Conservation (phyloP, 2,888 invertebrate species). For the Hanleya hanleyi region DNA sequence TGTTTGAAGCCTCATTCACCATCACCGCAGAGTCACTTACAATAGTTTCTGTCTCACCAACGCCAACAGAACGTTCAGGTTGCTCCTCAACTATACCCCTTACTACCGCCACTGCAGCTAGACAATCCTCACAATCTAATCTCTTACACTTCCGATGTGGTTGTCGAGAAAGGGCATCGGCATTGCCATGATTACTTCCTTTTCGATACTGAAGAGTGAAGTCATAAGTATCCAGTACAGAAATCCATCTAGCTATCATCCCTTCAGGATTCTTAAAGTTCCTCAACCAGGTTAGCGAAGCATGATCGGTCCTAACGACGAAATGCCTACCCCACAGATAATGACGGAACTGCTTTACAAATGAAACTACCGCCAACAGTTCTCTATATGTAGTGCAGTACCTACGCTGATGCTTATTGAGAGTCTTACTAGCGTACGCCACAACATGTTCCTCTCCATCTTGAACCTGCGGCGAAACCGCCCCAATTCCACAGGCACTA, state of each 20-base stretch:
- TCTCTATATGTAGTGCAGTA: slow-evolving; percentile 41
- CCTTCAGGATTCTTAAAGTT: slow-evolving; percentile 35
- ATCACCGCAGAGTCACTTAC: neutral
- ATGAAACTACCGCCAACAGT: slow-evolving; percentile 35
- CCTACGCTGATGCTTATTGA: slow-evolving; percentile 30
- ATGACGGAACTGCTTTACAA: slow-evolving; percentile 42
- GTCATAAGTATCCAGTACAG: slow-evolving; percentile 20
- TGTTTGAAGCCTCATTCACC: neutral
- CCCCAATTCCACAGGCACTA: slow-evolving; percentile 39
- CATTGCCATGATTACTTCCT: slow-evolving; percentile 25
- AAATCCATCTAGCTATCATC: slow-evolving; percentile 30
- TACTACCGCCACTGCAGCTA: neutral
- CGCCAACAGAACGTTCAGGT: neutral
- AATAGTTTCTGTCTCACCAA: neutral
- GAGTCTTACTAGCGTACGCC: slow-evolving; percentile 34
- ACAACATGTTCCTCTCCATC: slow-evolving; percentile 42
- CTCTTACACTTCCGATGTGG: slow-evolving; percentile 11
- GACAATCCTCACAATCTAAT: neutral
- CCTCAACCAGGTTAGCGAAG: slow-evolving; percentile 37
- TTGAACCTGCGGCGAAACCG: slow-evolving; percentile 40
- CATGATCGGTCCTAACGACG: slow-evolving; percentile 45
- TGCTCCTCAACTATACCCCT: no score
- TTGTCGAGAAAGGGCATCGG: slow-evolving; percentile 22
- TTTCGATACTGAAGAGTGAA: slow-evolving; percentile 25
- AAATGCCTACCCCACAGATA: slow-evolving; percentile 41